Evolutionary conservation across 2,888 invertebrate genomes (phyloP), one percentile per base, ranked within the genome.

Genomic region (Drosophila atripex): DNA sequence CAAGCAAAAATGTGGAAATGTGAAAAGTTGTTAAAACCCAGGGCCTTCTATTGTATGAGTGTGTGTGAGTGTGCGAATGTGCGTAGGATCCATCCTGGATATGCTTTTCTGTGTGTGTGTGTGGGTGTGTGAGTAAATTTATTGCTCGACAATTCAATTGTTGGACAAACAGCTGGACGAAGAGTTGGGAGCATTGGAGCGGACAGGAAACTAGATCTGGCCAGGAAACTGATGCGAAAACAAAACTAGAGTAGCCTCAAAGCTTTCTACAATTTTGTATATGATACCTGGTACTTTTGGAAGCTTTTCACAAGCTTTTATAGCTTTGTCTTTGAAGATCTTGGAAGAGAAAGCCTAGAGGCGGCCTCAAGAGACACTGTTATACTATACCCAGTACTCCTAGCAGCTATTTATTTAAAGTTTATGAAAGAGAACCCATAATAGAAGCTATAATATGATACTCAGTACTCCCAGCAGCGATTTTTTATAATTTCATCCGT

Each of bases 61-160:
- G 38, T 63, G 54, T 50, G n/a, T n/a, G 25, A 5, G 25, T 6
- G 28, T 28, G 28, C 9, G 28, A 8, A 8, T 14, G 21, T 35
- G 57, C 28, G 49, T 28, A 35, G 25, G 43, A 54, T 41, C 46
- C 21, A 54, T 54, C 41, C 28, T 43, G 4, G 32, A 32, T 32
- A 32, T 11, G 53, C 9, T n/a, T n/a, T n/a, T n/a, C n/a, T n/a
- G 71, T 21, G 55, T 57, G 60, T 47, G 68, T 45, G 66, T 60
- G 64, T 71, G 65, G 73, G 80, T 60, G 64, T 71, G 65, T 75
- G 80, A 16, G 78, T 76, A 83, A 84, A 83, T 83, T 83, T 83
- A 83, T 86, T 78, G 83, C 83, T 80, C 83, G 84, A 83, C 86
- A 86, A 86, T 83, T 83, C 86, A 83, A 83, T 83, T 83, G 84